Evolutionary conservation across 2,113 vertebrate species (phyloP).

Genomic region (Nannospalax galili): DNA sequence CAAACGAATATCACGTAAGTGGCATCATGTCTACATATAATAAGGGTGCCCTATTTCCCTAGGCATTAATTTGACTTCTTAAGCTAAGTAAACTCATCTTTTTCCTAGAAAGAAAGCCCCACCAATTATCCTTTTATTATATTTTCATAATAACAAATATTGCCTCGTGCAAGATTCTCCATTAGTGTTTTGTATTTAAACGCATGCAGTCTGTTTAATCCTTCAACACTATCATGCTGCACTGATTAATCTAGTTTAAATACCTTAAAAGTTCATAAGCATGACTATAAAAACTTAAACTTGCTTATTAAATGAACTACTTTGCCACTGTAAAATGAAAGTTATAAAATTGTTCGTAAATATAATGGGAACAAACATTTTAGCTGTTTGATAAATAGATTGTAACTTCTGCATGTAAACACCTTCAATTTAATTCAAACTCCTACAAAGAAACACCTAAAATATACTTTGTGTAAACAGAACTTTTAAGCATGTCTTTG

Average conservation of each 20-base stretch:
- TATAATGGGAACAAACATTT: constrained; percentile 65
- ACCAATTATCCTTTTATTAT: constrained; percentile 80
- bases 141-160: constrained; percentile 81
- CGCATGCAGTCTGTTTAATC: constrained; percentile 66
- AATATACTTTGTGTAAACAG: constrained; percentile 53
- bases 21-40: constrained; percentile 61
- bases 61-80: constrained; percentile 80
- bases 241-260: constrained; percentile 80
- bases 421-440: constrained; percentile 57
- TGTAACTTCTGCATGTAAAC: constrained; percentile 46
- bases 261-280: constrained; percentile 73
- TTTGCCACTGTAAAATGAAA: constrained; percentile 67
- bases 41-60: constrained; percentile 77
- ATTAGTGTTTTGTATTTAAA: constrained; percentile 79
- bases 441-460: constrained; percentile 27
- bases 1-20: constrained; percentile 64
- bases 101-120: constrained; percentile 54
- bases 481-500: constrained; percentile 52
- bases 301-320: constrained; percentile 73
- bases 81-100: constrained; percentile 61
- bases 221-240: constrained; percentile 71
- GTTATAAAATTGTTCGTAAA: constrained; percentile 65
- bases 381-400: constrained; percentile 60
- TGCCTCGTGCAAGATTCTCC: constrained; percentile 76
- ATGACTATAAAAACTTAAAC: constrained; percentile 60